phyloP scores from a whole-genome alignment of 2,797 vertebrate species.

The Lophotriccus pileatus region DNA sequence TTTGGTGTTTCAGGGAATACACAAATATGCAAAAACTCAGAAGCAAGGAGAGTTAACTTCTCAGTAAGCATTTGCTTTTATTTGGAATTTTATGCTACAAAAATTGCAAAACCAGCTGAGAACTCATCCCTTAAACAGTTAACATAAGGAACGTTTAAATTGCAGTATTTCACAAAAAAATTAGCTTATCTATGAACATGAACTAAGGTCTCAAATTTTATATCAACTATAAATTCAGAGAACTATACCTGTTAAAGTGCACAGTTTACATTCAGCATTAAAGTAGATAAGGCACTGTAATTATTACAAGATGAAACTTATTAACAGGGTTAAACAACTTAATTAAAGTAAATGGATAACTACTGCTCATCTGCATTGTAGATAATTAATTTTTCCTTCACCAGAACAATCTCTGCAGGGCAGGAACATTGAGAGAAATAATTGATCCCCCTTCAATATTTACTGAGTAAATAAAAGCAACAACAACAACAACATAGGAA shows the following conservation, averaged over 20 bases:
- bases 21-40: not conserved
- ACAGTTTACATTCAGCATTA: slow-evolving; percentile 31
- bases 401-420: slow-evolving; percentile 41
- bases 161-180: not conserved
- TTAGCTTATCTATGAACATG: not conserved
- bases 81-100: slow-evolving; percentile 8
- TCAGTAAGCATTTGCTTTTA: slow-evolving; percentile 20
- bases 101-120: not conserved
- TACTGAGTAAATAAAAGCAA: slow-evolving; percentile 31
- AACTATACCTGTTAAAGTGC: slow-evolving; percentile 36
- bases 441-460: not conserved
- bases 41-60: not conserved
- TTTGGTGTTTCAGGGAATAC: not conserved
- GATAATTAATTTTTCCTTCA: slow-evolving; percentile 44
- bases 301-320: not conserved
- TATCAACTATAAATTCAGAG: slow-evolving; percentile 2
- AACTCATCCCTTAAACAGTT: not conserved
- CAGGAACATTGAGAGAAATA: not conserved
- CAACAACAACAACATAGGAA: not conserved
- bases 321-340: not conserved
- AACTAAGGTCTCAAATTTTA: not conserved
- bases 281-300: slow-evolving; percentile 48
- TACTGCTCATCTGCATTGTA: slow-evolving; percentile 48
- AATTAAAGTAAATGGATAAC: not conserved
- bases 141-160: not conserved